Base-by-base conservation (phyloP, 2,888 invertebrate species). In the Ernsta delagoae region DNA sequence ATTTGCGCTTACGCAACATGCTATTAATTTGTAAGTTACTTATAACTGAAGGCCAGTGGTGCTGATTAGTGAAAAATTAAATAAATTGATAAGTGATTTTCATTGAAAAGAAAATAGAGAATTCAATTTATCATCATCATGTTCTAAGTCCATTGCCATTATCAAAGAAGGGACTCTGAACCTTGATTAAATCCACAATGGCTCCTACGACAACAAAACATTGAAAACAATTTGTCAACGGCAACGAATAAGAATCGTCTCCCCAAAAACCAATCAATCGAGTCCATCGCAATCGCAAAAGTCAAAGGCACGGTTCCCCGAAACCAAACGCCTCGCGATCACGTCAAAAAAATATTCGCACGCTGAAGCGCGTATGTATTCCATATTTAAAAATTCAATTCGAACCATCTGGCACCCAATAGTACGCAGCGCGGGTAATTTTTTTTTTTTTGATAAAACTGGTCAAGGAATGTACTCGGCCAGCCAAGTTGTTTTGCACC, bases 391-490 rank as follows among this genome's bases (percentile, higher is more conserved):
- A 65, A 65, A 59, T 65, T 65, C 48, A 65, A 59, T 36, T 45
- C 59, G 65, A 61, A 62, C 67, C 67, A 68, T 68, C 67, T 68
- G 67, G 67, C 67, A 62, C 56, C 56, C 56, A 45, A 67, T 66
- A 60, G 66, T 67, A 68, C 65, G 59, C 57, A 65, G 59, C 34
- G 60, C 61, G n/a, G 61, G 71, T 68, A 70, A 71, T 72, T 75
- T 76, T 74, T 75, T 76, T 74, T 72, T 76, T 12, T 3, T 77
- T 76, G 76, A 75, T 70, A 75, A 75, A 75, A 76, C 83, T 83
- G 84, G 83, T 79, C 83, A 83, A 83, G 84, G 85, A 87, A 88
- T 88, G 82, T 81, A 81, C 79, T 78, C 76, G 79, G 75, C 71
- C 75, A 77, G 75, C 73, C 77, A 74, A 78, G 78, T 79, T 68